Evolutionary conservation across 2,797 vertebrate species (phyloP).

Genomic region (Chrysocyon brachyurus): DNA sequence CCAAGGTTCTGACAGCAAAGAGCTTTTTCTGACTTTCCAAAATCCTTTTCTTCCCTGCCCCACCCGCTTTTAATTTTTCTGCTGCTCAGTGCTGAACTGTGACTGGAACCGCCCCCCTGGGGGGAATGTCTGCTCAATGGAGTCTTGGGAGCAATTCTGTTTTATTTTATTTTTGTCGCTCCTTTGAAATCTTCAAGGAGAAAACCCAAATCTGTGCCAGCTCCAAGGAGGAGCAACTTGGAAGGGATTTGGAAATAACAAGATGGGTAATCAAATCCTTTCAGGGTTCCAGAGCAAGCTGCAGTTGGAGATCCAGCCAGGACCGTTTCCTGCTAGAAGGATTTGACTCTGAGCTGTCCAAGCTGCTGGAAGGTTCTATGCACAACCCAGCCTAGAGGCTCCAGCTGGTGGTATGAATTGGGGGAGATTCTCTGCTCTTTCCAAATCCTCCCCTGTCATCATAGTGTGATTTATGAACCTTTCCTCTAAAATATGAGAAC

Average conservation of each 20-base stretch:
- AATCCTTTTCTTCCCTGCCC: background rate
- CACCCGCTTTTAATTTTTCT: background rate
- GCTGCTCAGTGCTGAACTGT: background rate
- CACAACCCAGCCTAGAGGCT: background rate
- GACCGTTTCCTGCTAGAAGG: background rate
- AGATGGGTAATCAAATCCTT: slow-evolving; percentile 2
- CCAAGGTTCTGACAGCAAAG: slow-evolving; percentile 25
- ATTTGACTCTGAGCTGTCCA: background rate
- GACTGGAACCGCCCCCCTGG: background rate
- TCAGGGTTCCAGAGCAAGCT: background rate
- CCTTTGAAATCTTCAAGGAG: slow-evolving; percentile 63
- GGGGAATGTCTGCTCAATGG: background rate
- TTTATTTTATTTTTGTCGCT: slow-evolving; percentile 54
- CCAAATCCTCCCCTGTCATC: slow-evolving; percentile 14
- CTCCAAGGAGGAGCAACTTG: background rate
- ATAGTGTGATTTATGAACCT: slow-evolving; percentile 51
- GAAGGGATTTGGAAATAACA: slow-evolving; percentile 24
- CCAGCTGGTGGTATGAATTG: slow-evolving; percentile 21
- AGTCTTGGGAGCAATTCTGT: slow-evolving; percentile 7
- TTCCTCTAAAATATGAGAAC: slow-evolving; percentile 38
- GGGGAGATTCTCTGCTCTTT: slow-evolving; percentile 42
- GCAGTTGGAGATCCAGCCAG: background rate
- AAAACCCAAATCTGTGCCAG: slow-evolving; percentile 19
- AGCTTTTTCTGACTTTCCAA: background rate
- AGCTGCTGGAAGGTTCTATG: background rate